These are phyloP conservation scores for Orestias chungarensis DNA, from an alignment of 2,797 vertebrate species.

Conservation along the genomic window DNA sequence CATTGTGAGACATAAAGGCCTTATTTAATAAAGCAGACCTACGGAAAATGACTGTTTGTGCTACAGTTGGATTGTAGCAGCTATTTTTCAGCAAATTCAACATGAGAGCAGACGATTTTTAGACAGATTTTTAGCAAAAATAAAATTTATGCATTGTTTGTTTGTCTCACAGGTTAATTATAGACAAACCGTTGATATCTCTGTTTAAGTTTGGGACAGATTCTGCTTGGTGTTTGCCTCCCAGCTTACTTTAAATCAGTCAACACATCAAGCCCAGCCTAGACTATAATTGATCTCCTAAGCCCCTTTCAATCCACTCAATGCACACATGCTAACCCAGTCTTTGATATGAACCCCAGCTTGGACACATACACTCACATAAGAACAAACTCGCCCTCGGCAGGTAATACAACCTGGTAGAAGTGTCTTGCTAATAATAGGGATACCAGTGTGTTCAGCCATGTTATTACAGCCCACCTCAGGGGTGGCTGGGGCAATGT, in stretches of 20 bases:
- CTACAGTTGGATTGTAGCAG: conserved; percentile 17
- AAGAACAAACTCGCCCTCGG: conserved; percentile 7
- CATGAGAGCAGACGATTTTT: conserved; percentile 28
- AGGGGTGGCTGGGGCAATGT: not conserved
- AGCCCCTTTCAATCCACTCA: conserved; percentile 70
- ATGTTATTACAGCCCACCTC: not conserved
- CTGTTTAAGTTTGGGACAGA: conserved; percentile 16
- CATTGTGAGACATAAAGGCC: conserved; percentile 29
- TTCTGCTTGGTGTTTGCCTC: conserved; percentile 52
- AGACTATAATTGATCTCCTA: conserved; percentile 63
- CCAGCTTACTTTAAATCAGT: conserved; percentile 63
- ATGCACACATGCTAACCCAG: conserved; percentile 62
- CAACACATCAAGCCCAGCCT: conserved; percentile 54
- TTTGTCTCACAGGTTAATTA: conserved; percentile 5
- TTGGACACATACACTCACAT: not conserved
- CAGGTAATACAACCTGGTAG: conserved; percentile 28
- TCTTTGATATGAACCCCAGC: conserved; percentile 51
- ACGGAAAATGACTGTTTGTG: conserved; percentile 30
- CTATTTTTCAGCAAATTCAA: conserved; percentile 31
- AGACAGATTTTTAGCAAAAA: conserved; percentile 12
- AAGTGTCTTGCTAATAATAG: conserved; percentile 21
- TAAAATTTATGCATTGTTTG: not conserved
- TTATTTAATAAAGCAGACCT: conserved; percentile 45
- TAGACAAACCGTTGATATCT: conserved; percentile 11
- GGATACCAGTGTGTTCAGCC: conserved; percentile 30